Percentiles rank a stretch among this genome's conserved stretches.
phyloP scores from a whole-genome alignment of 2,113 vertebrate species.

The Willisornis vidua region DNA sequence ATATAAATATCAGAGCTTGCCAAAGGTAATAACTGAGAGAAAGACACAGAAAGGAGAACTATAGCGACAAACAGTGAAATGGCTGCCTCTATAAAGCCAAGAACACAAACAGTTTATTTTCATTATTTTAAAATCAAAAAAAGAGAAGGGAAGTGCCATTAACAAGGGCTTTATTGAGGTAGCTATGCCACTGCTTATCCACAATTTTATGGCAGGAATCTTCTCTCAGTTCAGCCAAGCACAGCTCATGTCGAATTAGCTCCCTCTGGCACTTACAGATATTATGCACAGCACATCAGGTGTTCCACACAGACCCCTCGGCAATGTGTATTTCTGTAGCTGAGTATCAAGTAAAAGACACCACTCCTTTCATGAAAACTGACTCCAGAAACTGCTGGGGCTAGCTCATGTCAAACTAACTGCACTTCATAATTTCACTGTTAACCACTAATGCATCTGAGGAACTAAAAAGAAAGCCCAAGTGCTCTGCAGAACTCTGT shows the following conservation, averaged over 20 bases:
- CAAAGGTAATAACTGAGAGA: neutral
- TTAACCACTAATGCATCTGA: neutral
- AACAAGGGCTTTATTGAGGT: neutral
- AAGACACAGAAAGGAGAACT: neutral
- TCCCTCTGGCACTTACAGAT: neutral
- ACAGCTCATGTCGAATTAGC: neutral
- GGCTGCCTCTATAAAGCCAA: neutral
- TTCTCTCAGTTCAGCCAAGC: neutral
- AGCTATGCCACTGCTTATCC: neutral
- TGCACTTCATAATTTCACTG: neutral
- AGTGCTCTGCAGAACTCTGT: neutral
- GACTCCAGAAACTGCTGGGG: neutral
- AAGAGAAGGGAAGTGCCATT: neutral
- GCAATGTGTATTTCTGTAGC: neutral
- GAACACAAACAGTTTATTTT: neutral
- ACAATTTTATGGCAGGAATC: neutral
- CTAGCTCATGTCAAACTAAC: neutral
- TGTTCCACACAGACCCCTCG: neutral
- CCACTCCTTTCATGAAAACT: neutral
- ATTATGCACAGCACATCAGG: neutral
- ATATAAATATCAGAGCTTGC: fast-evolving
- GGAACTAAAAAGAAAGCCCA: neutral
- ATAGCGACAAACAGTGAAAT: neutral
- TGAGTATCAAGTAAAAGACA: neutral
- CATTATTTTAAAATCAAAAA: neutral